Percentiles rank a stretch among this genome's conserved stretches.
Conservation (phyloP, 1,140 invertebrate genomes). For the Ostrea denselamellosa region DNA sequence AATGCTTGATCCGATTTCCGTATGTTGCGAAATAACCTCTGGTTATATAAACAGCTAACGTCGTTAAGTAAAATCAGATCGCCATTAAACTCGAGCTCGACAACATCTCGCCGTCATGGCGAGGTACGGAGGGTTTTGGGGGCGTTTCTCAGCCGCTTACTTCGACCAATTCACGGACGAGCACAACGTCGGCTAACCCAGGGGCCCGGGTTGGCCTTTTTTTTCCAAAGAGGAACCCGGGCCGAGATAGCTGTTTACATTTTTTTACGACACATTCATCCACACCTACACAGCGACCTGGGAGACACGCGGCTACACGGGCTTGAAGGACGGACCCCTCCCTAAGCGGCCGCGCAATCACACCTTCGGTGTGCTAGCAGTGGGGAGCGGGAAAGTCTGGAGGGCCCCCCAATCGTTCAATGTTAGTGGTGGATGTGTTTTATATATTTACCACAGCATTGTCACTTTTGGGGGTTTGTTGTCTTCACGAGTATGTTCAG, state of each 20-base stretch:
- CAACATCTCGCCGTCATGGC: neutral
- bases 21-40: neutral
- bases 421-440: neutral
- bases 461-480: neutral
- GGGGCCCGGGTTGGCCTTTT: conserved; percentile 32
- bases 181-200: neutral
- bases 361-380: conserved; percentile 17
- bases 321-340: conserved; percentile 29
- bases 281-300: conserved; percentile 22
- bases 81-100: neutral
- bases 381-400: neutral
- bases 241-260: neutral
- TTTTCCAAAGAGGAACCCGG: conserved; percentile 25
- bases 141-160: conserved; percentile 36
- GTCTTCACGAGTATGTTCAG: neutral
- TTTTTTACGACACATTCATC: conserved; percentile 13
- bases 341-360: conserved; percentile 10
- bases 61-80: neutral
- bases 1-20: neutral
- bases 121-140: neutral
- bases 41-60: neutral
- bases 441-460: neutral
- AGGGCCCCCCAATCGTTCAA: conserved; percentile 8
- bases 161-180: neutral
- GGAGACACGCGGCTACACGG: conserved; percentile 30